Base-by-base conservation (phyloP, 2,888 invertebrate genomes). In the Cryptus armator region DNA sequence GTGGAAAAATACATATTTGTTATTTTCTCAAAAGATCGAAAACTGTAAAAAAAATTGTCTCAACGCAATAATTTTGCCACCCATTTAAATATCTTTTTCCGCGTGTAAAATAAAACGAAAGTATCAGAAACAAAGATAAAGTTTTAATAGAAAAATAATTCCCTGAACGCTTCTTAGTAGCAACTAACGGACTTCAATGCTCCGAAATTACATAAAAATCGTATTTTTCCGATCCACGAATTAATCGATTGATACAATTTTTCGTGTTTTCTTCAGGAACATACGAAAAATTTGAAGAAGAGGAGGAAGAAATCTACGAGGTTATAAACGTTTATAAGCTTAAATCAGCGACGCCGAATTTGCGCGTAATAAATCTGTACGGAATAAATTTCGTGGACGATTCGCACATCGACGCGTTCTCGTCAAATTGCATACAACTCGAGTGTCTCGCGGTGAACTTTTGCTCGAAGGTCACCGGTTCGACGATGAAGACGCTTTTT, bases 351-450 rank as follows among this genome's bases (percentile, higher is more conserved):
- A 99, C 99, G 0, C 99, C 99, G 0, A 99, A 99, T 94, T 95
- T 99, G 85, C 95, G 99, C 86, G 98, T 99, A 9, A 99, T 99
- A 91, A 99, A 99, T 94, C 95, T 99, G 70, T 99, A 99, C 93
- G 99, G 99, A 0, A 99, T 99, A 88, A 99, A 99, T 94, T 99
- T 99, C 90, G 98, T 99, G 7, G 99, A 99, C 90, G 99, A 99
- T 95, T 98, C 98, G 0, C 99, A 99, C 90, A 99, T 99, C 68
- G 99, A 99, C 93, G 98, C 99, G 0, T 98, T 99, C 94, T 98
- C 98, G 89, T 98, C 98, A 2, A 99, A 99, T 92, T 99, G 99
- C 93, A 99, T 99, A 90, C 97, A 99, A 96, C 94, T 99, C 92
- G 99, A 99, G 94, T 99, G 99, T 91, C 94, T 99, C 85, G 99